Conservation (phyloP, 2,113 vertebrate genomes). For the Tylochromis polylepis region DNA sequence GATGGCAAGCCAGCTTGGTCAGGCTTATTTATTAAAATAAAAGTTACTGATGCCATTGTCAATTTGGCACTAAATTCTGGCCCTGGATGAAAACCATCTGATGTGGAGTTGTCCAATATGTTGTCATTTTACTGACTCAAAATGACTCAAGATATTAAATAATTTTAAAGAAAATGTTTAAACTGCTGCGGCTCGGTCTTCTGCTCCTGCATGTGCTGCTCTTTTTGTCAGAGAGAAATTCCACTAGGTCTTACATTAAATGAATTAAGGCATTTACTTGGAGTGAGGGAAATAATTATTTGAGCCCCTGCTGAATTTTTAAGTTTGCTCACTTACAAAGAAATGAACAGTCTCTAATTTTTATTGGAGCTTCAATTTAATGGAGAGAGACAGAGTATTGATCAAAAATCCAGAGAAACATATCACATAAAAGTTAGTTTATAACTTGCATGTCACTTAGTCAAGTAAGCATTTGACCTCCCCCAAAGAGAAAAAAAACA, state of each 20-base stretch:
- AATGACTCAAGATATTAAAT: neutral
- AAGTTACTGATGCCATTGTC: neutral
- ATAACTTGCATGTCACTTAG: no score
- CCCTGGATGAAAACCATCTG: neutral
- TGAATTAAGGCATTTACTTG: neutral
- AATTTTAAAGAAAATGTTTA: fast-evolving
- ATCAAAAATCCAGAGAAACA: no score
- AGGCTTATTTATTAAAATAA: neutral
- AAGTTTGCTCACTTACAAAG: no score
- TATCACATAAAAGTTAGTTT: no score
- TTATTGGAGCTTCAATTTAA: no score
- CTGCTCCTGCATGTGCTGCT: neutral
- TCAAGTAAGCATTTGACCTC: no score
- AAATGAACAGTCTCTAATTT: no score
- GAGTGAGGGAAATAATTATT: neutral
- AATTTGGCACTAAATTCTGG: neutral
- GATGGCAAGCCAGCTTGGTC: neutral
- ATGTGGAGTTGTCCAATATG: neutral
- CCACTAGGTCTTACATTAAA: fast-evolving
- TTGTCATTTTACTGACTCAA: fast-evolving
- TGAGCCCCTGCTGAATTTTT: no score
- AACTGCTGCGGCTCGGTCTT: neutral
- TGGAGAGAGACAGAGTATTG: no score
- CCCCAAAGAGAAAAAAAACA: no score
- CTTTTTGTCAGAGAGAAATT: fast-evolving